phyloP scores from a whole-genome alignment of 2,113 vertebrate species.

The Toxotes jaculatrix region DNA sequence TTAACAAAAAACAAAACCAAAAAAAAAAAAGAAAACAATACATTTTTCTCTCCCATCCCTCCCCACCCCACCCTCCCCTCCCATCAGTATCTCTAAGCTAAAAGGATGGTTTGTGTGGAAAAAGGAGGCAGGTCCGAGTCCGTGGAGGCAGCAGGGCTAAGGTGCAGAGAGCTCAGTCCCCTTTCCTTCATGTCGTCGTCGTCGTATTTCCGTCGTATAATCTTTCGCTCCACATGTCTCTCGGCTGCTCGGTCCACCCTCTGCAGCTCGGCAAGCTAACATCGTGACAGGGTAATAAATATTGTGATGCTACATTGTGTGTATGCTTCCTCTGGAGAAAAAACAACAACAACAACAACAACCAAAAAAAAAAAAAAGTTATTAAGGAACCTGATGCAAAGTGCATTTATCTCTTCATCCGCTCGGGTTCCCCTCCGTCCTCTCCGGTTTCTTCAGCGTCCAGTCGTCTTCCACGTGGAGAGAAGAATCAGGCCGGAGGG shows the following conservation, averaged over 20 bases:
- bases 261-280: constrained; percentile 86
- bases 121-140: constrained; percentile 88
- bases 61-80: constrained; percentile 45
- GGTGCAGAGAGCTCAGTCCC: constrained; percentile 84
- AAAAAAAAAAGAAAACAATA: constrained; percentile 60
- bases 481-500: constrained; percentile 72
- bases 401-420: constrained; percentile 87
- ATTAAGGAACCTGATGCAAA: constrained; percentile 91
- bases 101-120: constrained; percentile 84
- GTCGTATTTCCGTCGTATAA: constrained; percentile 32
- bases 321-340: constrained; percentile 85
- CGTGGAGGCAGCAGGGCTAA: constrained; percentile 87
- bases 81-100: constrained; percentile 79
- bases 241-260: constrained; percentile 76
- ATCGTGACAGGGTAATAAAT: constrained; percentile 90
- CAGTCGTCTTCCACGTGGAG: constrained; percentile 79
- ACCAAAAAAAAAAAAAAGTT: constrained; percentile 56
- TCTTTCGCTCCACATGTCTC: constrained; percentile 79
- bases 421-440: constrained; percentile 47
- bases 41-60: constrained; percentile 64
- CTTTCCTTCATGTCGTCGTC: constrained; percentile 61
- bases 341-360: constrained; percentile 37
- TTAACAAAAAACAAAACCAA: constrained; percentile 78
- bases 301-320: constrained; percentile 90
- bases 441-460: constrained; percentile 50